Conservation (phyloP, 2,888 invertebrate species). For the Girardia tigrina region DNA sequence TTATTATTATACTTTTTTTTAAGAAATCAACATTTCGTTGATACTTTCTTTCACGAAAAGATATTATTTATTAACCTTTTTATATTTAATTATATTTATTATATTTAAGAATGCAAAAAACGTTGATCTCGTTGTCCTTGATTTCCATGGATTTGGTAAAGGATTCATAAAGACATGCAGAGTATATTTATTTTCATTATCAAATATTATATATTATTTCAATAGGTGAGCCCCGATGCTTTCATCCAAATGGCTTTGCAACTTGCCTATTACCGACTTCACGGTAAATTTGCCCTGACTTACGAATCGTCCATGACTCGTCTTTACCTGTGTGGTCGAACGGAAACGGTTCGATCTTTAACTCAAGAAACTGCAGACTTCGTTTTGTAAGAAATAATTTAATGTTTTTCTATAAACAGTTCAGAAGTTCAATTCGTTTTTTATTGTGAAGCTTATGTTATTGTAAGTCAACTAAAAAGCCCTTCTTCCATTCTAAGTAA, state of each 20-base stretch:
- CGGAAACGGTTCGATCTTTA: constrained; percentile 53
- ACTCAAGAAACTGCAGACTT: constrained; percentile 49
- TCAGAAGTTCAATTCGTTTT: no score
- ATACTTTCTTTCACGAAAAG: no score
- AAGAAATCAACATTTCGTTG: no score
- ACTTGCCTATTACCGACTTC: constrained; percentile 50
- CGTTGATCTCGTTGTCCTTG: constrained; percentile 50
- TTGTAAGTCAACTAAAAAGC: no score
- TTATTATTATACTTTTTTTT: no score
- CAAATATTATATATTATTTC: constrained; percentile 13
- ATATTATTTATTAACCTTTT: not conserved
- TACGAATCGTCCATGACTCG: constrained; percentile 54
- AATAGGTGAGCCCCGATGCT: constrained; percentile 52
- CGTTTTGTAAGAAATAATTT: constrained; percentile 49
- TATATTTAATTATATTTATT: no score
- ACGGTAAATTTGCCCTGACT: constrained; percentile 51
- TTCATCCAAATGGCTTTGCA: constrained; percentile 53
- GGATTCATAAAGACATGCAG: constrained; percentile 52
- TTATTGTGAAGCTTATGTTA: no score
- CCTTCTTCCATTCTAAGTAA: no score
- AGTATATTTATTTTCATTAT: constrained; percentile 40
- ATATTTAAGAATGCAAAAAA: constrained; percentile 50
- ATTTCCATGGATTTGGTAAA: constrained; percentile 51
- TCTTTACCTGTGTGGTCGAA: constrained; percentile 51
- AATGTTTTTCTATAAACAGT: no score